Percentiles rank a stretch among this genome's conserved stretches.
phyloP scores from a whole-genome alignment of 1,140 invertebrate species.

The Acyrthosiphon pisum region DNA sequence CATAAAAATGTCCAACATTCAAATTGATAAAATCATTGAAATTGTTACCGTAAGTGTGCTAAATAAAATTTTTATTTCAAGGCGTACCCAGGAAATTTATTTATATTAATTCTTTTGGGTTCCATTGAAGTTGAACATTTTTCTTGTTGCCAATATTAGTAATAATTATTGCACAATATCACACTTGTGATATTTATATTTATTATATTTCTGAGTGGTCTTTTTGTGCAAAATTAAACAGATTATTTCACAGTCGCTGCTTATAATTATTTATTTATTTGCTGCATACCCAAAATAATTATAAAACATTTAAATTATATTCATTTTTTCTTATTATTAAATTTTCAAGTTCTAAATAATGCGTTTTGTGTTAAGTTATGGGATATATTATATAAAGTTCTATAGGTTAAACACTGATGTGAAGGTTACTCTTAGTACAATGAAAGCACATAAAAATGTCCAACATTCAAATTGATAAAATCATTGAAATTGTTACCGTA shows the following conservation, averaged over 20 bases:
- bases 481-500: neutral
- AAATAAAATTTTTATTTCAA: conserved; percentile 38
- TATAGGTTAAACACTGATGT: neutral
- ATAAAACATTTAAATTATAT: neutral
- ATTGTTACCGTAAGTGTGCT: conserved; percentile 5
- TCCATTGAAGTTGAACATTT: conserved; percentile 9
- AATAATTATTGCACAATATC: conserved; percentile 13
- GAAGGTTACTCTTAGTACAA: too few species aligned
- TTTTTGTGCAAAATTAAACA: conserved; percentile 46
- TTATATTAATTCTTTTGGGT: neutral
- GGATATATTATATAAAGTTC: neutral
- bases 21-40: neutral
- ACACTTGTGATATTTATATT: conserved; percentile 12
- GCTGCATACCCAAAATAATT: conserved; percentile 40
- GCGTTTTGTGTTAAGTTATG: neutral
- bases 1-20: conserved; percentile 33
- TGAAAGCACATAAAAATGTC: conserved; percentile 35
- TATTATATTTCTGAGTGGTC: conserved; percentile 39
- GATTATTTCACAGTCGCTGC: conserved; percentile 42
- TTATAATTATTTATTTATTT: conserved; percentile 19
- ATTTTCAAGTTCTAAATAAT: too few species aligned
- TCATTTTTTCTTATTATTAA: too few species aligned
- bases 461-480: neutral
- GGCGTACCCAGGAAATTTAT: conserved; percentile 20
- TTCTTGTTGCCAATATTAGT: too few species aligned